A percentile compares a stretch with the other conserved stretches of the same genome.
Conservation (phyloP, 1,140 invertebrate species). For the Thaumetopoea pityocampa region DNA sequence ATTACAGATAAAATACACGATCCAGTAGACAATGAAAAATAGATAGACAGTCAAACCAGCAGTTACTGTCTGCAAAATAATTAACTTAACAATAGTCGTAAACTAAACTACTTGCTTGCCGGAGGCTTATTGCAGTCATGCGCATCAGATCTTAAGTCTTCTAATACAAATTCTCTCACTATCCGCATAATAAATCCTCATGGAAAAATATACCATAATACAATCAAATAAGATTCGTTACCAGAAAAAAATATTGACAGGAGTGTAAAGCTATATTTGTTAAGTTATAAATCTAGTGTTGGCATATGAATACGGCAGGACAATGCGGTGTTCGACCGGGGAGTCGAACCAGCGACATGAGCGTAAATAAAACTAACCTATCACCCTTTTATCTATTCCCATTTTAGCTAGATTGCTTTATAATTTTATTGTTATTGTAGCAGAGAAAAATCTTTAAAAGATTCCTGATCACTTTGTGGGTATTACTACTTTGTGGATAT, state of each 20-base stretch:
- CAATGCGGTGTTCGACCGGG: constrained; percentile 49
- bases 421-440: no score
- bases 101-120: constrained; percentile 44
- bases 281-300: constrained; percentile 54
- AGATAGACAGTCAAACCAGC: constrained; percentile 29
- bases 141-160: constrained; percentile 31
- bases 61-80: constrained; percentile 59
- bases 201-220: constrained; percentile 20
- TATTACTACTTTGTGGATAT: no score
- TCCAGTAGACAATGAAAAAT: no score
- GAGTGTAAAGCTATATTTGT: constrained; percentile 24
- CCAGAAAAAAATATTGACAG: no score
- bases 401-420: constrained; percentile 15
- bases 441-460: no score
- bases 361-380: constrained; percentile 38
- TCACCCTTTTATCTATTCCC: constrained; percentile 17
- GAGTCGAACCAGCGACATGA: constrained; percentile 23
- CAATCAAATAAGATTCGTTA: constrained; percentile 11
- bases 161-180: constrained; percentile 7
- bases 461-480: no score
- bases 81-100: constrained; percentile 54
- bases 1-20: constrained; percentile 12
- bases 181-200: background rate
- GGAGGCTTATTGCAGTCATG: constrained; percentile 34
- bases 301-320: constrained; percentile 62